Conservation (phyloP, 2,113 vertebrate species). For the Elgaria multicarinata region DNA sequence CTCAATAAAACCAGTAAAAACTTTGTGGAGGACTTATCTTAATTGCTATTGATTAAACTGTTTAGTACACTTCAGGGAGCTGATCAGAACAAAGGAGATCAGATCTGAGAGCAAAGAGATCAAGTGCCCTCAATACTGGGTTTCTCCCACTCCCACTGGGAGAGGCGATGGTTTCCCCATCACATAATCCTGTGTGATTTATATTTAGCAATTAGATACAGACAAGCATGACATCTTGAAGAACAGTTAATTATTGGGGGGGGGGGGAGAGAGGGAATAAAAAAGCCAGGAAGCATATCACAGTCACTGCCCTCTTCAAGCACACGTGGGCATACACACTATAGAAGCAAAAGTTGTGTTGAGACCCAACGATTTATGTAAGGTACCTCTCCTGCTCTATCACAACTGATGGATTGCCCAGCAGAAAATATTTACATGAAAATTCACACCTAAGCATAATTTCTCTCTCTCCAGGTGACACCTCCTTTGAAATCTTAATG, state of each 20-base stretch:
- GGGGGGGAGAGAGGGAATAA: background rate
- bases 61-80: background rate
- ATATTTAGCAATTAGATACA: background rate
- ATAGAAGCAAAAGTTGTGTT: background rate
- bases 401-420: slow-evolving; percentile 66
- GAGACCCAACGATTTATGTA: background rate
- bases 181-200: background rate
- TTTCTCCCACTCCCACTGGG: background rate
- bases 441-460: slow-evolving; percentile 78
- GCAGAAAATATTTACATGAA: slow-evolving; percentile 76
- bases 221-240: background rate
- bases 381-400: background rate
- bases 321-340: background rate
- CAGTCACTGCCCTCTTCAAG: background rate
- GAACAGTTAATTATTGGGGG: background rate
- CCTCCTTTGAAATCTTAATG: slow-evolving; percentile 75
- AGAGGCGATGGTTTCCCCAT: background rate
- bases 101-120: slow-evolving; percentile 3
- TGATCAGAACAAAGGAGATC: background rate
- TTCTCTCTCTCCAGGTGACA: slow-evolving; percentile 69
- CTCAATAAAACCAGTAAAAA: background rate
- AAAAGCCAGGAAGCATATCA: background rate
- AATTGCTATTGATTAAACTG: slow-evolving; percentile 5
- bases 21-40: background rate
- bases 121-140: background rate